phyloP scores from a whole-genome alignment of 2,888 invertebrate genomes.

The Charanyca ferruginea region DNA sequence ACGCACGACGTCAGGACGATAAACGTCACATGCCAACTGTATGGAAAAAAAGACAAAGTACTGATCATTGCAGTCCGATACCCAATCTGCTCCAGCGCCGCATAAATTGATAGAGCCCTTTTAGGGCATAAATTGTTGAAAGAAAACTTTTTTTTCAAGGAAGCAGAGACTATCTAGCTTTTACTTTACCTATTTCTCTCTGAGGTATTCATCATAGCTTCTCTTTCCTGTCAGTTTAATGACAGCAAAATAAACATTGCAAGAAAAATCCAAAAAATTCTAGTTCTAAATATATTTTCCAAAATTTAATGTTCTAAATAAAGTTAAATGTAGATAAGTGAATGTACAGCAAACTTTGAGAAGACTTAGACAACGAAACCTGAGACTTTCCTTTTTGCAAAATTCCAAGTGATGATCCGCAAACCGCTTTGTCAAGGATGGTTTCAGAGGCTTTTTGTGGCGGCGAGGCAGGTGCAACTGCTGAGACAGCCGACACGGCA shows the following conservation, averaged over 20 bases:
- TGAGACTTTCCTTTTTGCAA: neutral
- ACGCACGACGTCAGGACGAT: too few relatives aligned
- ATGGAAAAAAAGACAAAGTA: too few relatives aligned
- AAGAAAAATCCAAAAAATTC: conserved; percentile 13
- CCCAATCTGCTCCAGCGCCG: too few relatives aligned
- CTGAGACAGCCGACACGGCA: neutral
- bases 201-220: too few relatives aligned
- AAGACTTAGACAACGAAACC: conserved; percentile 4
- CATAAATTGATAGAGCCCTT: too few relatives aligned
- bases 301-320: conserved; percentile 25
- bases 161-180: too few relatives aligned
- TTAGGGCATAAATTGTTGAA: too few relatives aligned
- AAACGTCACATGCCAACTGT: too few relatives aligned
- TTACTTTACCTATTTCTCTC: neutral
- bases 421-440: neutral
- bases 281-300: neutral
- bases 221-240: conserved; percentile 14
- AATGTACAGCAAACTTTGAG: conserved; percentile 1
- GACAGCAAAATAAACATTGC: conserved; percentile 32
- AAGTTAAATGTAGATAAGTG: conserved; percentile 8
- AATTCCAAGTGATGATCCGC: conserved; percentile 30
- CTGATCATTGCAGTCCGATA: too few relatives aligned
- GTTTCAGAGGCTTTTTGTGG: neutral
- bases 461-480: conserved; percentile 2
- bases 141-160: neutral